Conservation (phyloP, 1,140 invertebrate species). For the Oncopeltus fasciatus region DNA sequence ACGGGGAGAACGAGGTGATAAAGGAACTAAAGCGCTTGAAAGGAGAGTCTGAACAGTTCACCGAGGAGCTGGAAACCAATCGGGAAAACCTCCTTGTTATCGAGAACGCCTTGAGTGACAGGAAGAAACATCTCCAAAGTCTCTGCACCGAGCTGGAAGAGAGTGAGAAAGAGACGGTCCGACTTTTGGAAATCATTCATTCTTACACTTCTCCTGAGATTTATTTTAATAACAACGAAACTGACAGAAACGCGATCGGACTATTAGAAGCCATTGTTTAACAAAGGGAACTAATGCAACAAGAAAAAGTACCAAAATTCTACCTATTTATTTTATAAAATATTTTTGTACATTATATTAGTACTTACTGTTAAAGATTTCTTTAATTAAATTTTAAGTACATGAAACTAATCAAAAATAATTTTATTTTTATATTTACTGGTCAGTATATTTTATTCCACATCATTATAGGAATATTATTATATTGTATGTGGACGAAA, state of each 20-base stretch:
- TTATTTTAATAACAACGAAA: not conserved
- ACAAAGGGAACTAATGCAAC: not conserved
- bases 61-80: slow-evolving; percentile 46
- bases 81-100: slow-evolving; percentile 44
- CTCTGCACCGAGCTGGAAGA: slow-evolving; percentile 46
- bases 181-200: slow-evolving; percentile 9
- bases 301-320: too few relatives aligned
- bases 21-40: slow-evolving; percentile 18
- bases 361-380: too few relatives aligned
- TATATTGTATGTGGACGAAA: too few relatives aligned
- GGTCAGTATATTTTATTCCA: too few relatives aligned
- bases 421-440: too few relatives aligned
- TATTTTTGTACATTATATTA: too few relatives aligned
- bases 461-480: too few relatives aligned
- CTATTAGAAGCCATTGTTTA: not conserved
- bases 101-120: slow-evolving; percentile 43
- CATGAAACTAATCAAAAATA: too few relatives aligned
- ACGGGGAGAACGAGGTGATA: slow-evolving; percentile 10
- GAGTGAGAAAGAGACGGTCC: slow-evolving; percentile 40
- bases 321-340: too few relatives aligned
- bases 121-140: slow-evolving; percentile 43
- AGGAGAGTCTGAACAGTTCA: slow-evolving; percentile 37
- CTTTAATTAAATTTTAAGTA: too few relatives aligned
- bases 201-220: not conserved
- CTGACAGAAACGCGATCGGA: not conserved